A percentile compares a stretch with the other conserved stretches of the same genome.
phyloP scores from a whole-genome alignment of 92 coral and sea anemone genomes.

The Ricordea florida region DNA sequence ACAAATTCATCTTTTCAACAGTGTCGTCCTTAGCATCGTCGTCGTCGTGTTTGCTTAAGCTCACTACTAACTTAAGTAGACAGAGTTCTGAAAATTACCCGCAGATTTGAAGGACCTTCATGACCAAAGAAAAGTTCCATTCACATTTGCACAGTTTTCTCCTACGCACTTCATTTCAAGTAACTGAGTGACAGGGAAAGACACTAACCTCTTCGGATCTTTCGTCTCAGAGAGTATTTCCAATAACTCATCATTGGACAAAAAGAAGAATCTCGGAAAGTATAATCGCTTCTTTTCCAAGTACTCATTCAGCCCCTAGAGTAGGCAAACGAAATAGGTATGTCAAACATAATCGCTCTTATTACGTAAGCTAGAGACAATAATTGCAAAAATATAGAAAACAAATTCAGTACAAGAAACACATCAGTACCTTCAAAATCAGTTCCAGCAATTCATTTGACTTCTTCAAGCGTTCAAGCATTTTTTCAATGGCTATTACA shows the following conservation, averaged over 20 bases:
- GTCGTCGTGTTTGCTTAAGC: too few relatives aligned
- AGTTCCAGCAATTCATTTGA: constrained; percentile 96
- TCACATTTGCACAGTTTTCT: too few relatives aligned
- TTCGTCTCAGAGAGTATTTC: constrained; percentile 97
- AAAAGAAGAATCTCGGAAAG: constrained; percentile 97
- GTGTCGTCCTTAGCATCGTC: too few relatives aligned
- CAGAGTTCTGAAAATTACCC: too few relatives aligned
- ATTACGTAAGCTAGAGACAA: not conserved
- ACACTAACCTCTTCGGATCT: constrained; percentile 90
- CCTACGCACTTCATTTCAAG: too few relatives aligned
- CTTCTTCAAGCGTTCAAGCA: constrained; percentile 93
- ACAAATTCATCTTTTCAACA: too few relatives aligned
- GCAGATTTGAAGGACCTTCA: too few relatives aligned
- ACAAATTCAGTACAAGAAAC: not conserved
- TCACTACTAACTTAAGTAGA: too few relatives aligned
- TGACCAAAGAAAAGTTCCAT: too few relatives aligned
- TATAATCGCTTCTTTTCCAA: constrained; percentile 96
- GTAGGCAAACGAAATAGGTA: not conserved
- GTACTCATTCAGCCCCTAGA: constrained; percentile 94
- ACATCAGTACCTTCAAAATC: constrained; percentile 83
- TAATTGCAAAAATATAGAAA: not conserved
- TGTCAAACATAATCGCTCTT: not conserved
- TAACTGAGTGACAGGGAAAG: too few relatives aligned
- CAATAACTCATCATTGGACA: constrained; percentile 94
- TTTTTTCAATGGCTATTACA: constrained; percentile 92